phyloP scores from a whole-genome alignment of 2,113 vertebrate genomes.

The Brachirus orientalis region DNA sequence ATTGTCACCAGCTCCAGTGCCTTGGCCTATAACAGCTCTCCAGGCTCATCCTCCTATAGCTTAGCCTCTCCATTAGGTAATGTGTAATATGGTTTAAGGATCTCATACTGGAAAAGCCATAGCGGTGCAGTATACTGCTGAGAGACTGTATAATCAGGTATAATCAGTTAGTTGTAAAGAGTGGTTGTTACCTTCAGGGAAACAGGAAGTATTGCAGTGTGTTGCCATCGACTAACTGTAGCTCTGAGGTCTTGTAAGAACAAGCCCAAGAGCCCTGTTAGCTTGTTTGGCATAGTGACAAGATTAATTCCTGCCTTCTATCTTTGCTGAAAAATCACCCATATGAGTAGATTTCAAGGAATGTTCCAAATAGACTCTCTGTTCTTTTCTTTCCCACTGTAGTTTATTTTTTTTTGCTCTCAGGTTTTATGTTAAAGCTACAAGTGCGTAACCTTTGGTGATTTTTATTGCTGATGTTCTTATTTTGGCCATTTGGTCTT shows the following conservation, averaged over 20 bases:
- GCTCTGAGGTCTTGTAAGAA: conserved; percentile 59
- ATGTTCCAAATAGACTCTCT: conserved; percentile 40
- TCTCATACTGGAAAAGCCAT: neutral
- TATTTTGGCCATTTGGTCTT: too few species aligned
- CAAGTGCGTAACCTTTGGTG: too few species aligned
- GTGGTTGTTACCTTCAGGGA: conserved; percentile 43
- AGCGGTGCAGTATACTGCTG: neutral
- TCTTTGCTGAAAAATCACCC: conserved; percentile 42
- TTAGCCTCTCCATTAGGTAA: conserved; percentile 90
- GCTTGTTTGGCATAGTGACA: conserved; percentile 61
- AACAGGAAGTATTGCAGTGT: conserved; percentile 45
- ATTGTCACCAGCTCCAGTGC: conserved; percentile 90
- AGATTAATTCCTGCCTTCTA: conserved; percentile 50
- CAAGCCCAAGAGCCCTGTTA: conserved; percentile 55
- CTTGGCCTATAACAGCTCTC: conserved; percentile 90
- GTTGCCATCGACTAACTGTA: conserved; percentile 44
- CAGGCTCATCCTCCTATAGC: conserved; percentile 87
- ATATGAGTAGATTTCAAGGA: conserved; percentile 46
- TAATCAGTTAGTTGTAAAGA: conserved; percentile 22
- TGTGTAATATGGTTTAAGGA: conserved; percentile 2
- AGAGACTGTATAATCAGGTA: neutral
- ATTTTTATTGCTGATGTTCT: neutral
- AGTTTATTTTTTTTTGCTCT: neutral
- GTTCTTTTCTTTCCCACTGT: conserved; percentile 35
- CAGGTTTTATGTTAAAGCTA: neutral